phyloP scores from a whole-genome alignment of 2,797 vertebrate species.

The Acanthopagrus latus region DNA sequence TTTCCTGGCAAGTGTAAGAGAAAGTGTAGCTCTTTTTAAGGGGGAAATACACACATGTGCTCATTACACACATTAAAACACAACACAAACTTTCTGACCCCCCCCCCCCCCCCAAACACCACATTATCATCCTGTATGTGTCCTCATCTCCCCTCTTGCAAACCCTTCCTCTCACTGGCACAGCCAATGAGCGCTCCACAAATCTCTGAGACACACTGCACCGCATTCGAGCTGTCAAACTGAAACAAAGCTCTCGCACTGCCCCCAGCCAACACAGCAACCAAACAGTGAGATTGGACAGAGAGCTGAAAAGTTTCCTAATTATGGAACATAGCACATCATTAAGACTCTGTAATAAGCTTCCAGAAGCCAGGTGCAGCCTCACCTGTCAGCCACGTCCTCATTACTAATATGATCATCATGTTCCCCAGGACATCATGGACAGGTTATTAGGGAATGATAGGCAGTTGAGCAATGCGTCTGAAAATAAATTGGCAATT shows the following conservation, averaged over 20 bases:
- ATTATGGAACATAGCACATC: conserved; percentile 71
- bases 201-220: conserved; percentile 43
- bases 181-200: conserved; percentile 37
- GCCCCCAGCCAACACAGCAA: conserved; percentile 45
- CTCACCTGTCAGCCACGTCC: conserved; percentile 73
- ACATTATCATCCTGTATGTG: conserved; percentile 31
- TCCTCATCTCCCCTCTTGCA: conserved; percentile 42
- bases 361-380: conserved; percentile 65
- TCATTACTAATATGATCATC: conserved; percentile 74
- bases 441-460: conserved; percentile 74
- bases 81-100: conserved; percentile 17
- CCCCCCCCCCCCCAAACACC: conserved; percentile 9
- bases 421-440: conserved; percentile 55
- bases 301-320: conserved; percentile 62
- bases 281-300: conserved; percentile 57
- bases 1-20: background rate
- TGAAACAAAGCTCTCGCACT: conserved; percentile 49
- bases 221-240: conserved; percentile 66
- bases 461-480: conserved; percentile 57
- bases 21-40: background rate
- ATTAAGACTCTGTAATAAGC: conserved; percentile 76
- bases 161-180: conserved; percentile 22
- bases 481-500: conserved; percentile 56
- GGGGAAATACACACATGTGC: background rate
- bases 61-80: conserved; percentile 20